Evolutionary conservation across 1,140 invertebrate genomes (phyloP), one percentile per base, ranked within the genome.

Genomic region (Dendrolimus punctatus): DNA sequence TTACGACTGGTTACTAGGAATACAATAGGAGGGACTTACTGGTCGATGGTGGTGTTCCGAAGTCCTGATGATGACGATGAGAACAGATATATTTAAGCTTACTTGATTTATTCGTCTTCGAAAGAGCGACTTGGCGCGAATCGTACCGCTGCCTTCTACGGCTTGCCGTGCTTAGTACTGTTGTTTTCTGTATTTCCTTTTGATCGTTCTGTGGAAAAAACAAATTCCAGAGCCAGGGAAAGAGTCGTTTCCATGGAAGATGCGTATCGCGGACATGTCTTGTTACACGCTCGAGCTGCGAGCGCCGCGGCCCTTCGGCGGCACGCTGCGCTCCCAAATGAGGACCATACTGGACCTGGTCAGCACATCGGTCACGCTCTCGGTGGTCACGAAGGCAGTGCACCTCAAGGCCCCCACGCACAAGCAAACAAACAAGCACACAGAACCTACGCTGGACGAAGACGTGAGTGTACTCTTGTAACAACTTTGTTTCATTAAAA

Each of bases 171-270:
- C 23, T 23, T 23, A 23, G 23, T 23, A 23, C 23, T 23, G 23
- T 23, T 23, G 23, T 3, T 3, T 23, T 23, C 1, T 23, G 23
- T 23, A 23, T 23, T 23, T 23, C 23, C 23, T 23, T 23, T 23
- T 23, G 23, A 23, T 23, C 3, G 23, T 23, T 45, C 44, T 45
- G n/a, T 4, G 23, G 23, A 45, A 5, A 23, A 52, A 53, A 48
- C 6, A 48, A 48, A 48, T 23, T 6, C 37, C 38, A 46, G 37
- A 37, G 9, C 9, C 40, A 10, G 51, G 57, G 2, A 62, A 64
- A 5, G 71, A 81, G 0, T 75, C 73, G 6, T 83, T 85, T 44
- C 81, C 81, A 0, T 83, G 80, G 81, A 76, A 72, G 51, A 51
- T 76, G 23, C 53, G 64, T 0, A 40, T 82, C 6, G 63, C 68